Base-by-base conservation (phyloP, 2,797 vertebrate genomes). In the Cichlasoma orientale region DNA sequence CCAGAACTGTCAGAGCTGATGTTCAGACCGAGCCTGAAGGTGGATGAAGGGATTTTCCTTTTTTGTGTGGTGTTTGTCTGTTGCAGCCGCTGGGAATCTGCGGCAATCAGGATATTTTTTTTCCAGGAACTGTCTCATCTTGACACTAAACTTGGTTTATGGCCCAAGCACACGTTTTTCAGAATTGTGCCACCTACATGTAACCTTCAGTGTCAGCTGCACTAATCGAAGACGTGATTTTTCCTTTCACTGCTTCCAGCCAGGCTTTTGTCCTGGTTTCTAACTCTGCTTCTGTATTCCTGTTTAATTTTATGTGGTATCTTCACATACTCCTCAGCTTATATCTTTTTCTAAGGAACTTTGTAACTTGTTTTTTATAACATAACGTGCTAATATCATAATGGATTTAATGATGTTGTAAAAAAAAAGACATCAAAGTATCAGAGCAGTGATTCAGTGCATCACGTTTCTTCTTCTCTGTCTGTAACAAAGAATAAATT, bases 151-250 rank as follows among this genome's bases (percentile, higher is more conserved):
- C 13, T 1, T 41, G 33, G 33, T 61, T n/a, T 38, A 9, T 52
- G 7, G 7, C 19, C 50, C 4, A 21, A 38, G 58, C 21, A 61
- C 33, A 38, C 33, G 5, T 14, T 4, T 23, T 61, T 36, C 23
- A 25, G 9, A 41, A 16, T 23, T 61, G 58, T 61, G 58, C 58
- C 2, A 38, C 58, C 58, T 61, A 27, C 25, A 27, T 27, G 25
- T 27, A 38, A 23, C 58, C 13, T 61, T 23, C 41, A 16, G 7
- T 41, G 33, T n/a, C 58, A 16, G 0, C 0, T 5, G 58, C 21
- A 23, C n/a, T 16, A 41, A 25, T 61, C 36, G 41, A 16, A 25
- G 36, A 44, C 0, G 0, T 0, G 14, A 13, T 25, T 44, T 44
- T 44, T 25, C 36, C 18, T 6, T 13, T 18, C 0, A 1, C 44